Percentiles rank a stretch among this genome's conserved stretches.
Evolutionary conservation across 2,888 invertebrate species (phyloP).

Genomic region (Subacronicta megacephala): DNA sequence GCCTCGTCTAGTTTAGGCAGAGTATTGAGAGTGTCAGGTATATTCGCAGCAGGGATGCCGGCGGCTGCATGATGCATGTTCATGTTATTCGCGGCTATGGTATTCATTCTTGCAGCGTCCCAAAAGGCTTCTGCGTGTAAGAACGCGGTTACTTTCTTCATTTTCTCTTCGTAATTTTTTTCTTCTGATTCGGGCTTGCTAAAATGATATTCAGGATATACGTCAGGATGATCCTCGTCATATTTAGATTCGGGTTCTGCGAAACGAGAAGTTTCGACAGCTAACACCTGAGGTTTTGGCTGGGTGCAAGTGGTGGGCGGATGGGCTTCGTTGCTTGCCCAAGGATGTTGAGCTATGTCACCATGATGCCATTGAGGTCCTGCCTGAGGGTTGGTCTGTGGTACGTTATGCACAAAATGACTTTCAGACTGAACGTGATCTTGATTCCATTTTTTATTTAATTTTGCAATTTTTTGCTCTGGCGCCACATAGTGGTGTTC

Average conservation of each 20-base stretch:
- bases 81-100: too few species aligned
- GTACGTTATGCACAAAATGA: constrained; percentile 22
- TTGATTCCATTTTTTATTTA: constrained; percentile 3
- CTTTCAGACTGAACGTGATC: constrained; percentile 37
- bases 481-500: neutral
- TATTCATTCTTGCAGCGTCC: neutral
- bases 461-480: neutral
- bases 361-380: too few species aligned
- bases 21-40: constrained; percentile 5
- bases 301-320: too few species aligned
- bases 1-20: constrained; percentile 48
- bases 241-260: neutral
- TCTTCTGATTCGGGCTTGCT: neutral
- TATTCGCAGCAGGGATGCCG: neutral
- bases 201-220: neutral
- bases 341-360: too few species aligned
- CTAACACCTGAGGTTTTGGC: constrained; percentile 7
- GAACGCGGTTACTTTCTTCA: neutral
- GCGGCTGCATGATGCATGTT: too few species aligned
- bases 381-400: too few species aligned
- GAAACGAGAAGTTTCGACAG: constrained; percentile 1
- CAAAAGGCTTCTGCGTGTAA: neutral
- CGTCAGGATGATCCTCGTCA: neutral
- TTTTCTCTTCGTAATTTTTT: neutral
- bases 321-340: constrained; percentile 42